Base-by-base conservation (phyloP, 2,113 vertebrate genomes). In the Nesoenas mayeri region DNA sequence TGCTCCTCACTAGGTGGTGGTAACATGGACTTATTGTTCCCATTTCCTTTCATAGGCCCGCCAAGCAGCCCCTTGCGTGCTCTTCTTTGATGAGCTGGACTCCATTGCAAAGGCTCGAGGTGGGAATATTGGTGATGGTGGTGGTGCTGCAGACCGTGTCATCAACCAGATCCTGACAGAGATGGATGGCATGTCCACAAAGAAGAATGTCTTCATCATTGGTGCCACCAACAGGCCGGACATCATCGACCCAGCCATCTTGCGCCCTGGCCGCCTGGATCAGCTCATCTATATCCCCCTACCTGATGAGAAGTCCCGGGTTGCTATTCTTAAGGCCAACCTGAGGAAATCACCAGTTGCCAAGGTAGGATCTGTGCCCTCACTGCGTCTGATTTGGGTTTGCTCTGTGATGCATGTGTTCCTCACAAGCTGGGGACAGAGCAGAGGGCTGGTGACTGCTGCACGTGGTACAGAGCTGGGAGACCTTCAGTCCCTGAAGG, bases 141-240 rank as follows among this genome's bases (percentile, higher is more conserved):
- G 99, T 1, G 99, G 99, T 51, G 99, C 99, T 3, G 99, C 99
- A 3, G 99, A 99, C 95, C 97, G 99, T 48, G 99, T 99, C 94
- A 99, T 99, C 97, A 99, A 99, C 98, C 99, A 99, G 98, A 99
- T 99, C 90, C 98, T 99, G 91, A 99, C 99, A 0, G 99, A 99
- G 98, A 99, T 99, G 99, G 99, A 99, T 1, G 99, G 99, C 71
- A 99, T 99, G 99, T 99, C 99, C 89, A 99, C 99, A 98, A 99
- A 99, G 98, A 99, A 99, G 79, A 99, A 99, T 1, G 99, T 99
- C 87, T 99, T 99, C 97, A 99, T 99, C 97, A 99, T 99, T 0
- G 99, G 99, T 51, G 99, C 99, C 96, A 99, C 99, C 94, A 99
- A 99, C 98, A 98, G 99, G 91, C 99, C 99, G 21, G 99, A 99